These are phyloP conservation scores for Sisor rabdophorus DNA, from an alignment of 2,113 vertebrate species.

Conservation along the genomic window DNA sequence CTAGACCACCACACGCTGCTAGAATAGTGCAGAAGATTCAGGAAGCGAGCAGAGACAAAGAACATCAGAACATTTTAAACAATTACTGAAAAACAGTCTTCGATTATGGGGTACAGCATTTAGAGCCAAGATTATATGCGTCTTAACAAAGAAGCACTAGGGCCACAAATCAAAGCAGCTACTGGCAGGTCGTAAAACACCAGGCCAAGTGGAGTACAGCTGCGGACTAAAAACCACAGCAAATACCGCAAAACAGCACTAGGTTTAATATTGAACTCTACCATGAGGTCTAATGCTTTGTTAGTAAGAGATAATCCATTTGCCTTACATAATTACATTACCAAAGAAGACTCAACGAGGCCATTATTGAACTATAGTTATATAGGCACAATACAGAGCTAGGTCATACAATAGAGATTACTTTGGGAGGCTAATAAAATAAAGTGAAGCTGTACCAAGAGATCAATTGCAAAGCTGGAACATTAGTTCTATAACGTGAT, in stretches of 20 bases:
- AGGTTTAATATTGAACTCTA: background rate
- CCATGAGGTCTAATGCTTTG: background rate
- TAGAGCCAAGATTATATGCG: background rate
- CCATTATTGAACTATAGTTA: background rate
- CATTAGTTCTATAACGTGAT: background rate
- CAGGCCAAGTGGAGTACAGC: constrained; percentile 16
- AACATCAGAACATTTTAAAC: constrained; percentile 2
- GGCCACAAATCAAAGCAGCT: constrained; percentile 32
- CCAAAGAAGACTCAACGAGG: background rate
- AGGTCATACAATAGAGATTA: background rate
- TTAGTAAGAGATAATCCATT: background rate
- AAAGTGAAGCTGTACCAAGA: background rate
- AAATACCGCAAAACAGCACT: background rate
- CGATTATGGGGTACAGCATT: background rate
- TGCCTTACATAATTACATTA: background rate
- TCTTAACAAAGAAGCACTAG: constrained; percentile 21
- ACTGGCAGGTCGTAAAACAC: constrained; percentile 29
- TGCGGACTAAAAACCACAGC: constrained; percentile 6
- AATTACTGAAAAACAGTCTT: background rate
- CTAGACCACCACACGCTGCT: background rate
- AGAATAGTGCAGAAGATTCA: background rate
- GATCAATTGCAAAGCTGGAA: background rate
- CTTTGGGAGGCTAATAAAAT: background rate
- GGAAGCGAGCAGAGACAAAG: background rate
- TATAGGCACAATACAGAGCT: background rate